These are phyloP conservation scores for Lepidurus couesii DNA, from an alignment of 1,140 invertebrate species.

Conservation along the genomic window DNA sequence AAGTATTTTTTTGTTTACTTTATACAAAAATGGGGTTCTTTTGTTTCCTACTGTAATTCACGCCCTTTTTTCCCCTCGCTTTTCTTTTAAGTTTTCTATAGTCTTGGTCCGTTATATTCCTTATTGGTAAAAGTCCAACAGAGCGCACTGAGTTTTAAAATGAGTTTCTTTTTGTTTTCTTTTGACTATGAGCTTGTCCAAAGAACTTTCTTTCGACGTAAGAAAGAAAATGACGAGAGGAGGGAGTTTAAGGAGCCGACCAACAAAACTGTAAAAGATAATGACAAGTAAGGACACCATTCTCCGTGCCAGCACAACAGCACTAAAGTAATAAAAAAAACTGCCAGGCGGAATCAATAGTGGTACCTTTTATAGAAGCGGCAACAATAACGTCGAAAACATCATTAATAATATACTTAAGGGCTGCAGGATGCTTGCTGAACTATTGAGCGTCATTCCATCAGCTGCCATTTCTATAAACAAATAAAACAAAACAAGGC, in stretches of 20 bases:
- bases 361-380: constrained; percentile 22
- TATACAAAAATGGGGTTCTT: not conserved
- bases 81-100: not conserved
- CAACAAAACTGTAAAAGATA: constrained; percentile 1
- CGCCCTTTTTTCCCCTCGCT: not conserved
- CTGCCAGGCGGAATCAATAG: not conserved
- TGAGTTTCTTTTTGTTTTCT: not conserved
- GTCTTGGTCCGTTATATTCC: constrained; percentile 18
- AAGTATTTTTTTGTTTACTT: not conserved
- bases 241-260: not conserved
- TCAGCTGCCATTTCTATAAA: not conserved
- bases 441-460: not conserved
- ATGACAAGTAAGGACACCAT: constrained; percentile 5
- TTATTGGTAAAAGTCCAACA: not conserved
- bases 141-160: not conserved
- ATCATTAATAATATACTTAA: constrained; percentile 11
- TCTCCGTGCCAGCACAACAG: not conserved
- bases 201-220: not conserved
- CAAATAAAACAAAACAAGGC: not conserved
- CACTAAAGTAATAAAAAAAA: constrained; percentile 2
- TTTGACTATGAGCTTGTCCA: not conserved
- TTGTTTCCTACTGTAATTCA: not conserved
- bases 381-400: constrained; percentile 14
- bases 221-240: not conserved
- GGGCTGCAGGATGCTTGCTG: not conserved